These are phyloP conservation scores for Thamnaconus septentrionalis DNA, from an alignment of 2,113 vertebrate species.

Conservation along the genomic window DNA sequence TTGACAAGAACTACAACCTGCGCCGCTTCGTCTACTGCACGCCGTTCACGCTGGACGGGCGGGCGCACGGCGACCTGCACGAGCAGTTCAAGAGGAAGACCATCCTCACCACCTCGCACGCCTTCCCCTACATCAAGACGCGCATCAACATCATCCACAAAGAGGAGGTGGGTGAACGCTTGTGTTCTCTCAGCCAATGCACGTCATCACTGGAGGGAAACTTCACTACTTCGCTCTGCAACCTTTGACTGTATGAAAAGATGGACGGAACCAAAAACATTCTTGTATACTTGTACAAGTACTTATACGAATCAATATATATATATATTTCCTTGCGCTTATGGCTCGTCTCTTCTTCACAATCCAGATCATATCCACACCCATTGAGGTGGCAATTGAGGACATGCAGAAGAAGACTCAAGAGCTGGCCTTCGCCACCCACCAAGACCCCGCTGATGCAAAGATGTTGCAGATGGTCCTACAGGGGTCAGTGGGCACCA, in stretches of 20 bases:
- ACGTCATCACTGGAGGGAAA: too few relatives aligned
- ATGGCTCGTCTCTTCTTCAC: neutral
- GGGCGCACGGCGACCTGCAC: constrained; percentile 94
- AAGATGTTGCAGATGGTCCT: constrained; percentile 99
- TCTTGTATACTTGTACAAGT: too few relatives aligned
- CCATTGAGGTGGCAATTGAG: constrained; percentile 98
- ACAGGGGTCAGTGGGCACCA: constrained; percentile 99
- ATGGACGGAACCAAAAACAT: too few relatives aligned
- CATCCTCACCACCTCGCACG: constrained; percentile 94
- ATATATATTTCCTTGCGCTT: too few relatives aligned
- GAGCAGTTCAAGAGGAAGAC: constrained; percentile 98
- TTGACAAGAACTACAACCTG: constrained; percentile 98
- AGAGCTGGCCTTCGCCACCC: constrained; percentile 95
- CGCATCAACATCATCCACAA: constrained; percentile 98
- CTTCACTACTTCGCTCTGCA: too few relatives aligned
- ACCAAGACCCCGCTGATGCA: constrained; percentile 95
- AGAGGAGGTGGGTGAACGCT: constrained; percentile 83
- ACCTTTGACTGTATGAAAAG: too few relatives aligned
- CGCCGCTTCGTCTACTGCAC: constrained; percentile 98
- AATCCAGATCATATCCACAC: constrained; percentile 90
- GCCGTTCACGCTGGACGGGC: constrained; percentile 94
- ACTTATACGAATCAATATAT: too few relatives aligned
- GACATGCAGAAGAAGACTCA: constrained; percentile 99
- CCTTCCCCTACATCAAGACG: constrained; percentile 98
- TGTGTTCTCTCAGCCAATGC: neutral